Conservation (phyloP, 2,113 vertebrate species). For the Coracopsis vasa region DNA sequence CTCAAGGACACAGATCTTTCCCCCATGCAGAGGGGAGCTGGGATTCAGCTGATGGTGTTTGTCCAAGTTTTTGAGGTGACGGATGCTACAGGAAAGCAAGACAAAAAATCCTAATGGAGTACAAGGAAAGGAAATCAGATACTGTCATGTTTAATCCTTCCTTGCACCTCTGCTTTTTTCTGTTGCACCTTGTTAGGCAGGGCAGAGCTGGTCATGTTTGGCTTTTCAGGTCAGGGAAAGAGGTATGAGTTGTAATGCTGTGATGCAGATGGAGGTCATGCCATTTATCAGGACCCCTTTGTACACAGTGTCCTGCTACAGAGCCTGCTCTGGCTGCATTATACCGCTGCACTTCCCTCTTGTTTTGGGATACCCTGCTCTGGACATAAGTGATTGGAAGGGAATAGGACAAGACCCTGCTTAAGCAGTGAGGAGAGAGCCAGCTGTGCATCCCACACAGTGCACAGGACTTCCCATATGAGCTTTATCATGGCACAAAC, state of each 20-base stretch:
- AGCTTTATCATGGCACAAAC: not conserved
- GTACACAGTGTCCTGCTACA: not conserved
- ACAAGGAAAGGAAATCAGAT: not conserved
- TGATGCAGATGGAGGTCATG: not conserved
- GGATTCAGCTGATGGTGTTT: not conserved
- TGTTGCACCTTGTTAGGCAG: not conserved
- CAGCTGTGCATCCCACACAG: not conserved
- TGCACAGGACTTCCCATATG: not conserved
- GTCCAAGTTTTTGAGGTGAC: not conserved
- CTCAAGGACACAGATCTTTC: not conserved
- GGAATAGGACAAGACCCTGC: accelerated
- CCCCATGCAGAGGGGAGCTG: not conserved
- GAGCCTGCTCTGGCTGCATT: not conserved
- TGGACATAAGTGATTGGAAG: not conserved
- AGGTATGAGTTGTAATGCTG: not conserved
- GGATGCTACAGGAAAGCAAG: not conserved
- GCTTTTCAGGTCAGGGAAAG: not conserved
- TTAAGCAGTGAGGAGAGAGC: not conserved
- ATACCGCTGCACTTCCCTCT: not conserved
- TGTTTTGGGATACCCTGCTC: not conserved
- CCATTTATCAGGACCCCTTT: not conserved
- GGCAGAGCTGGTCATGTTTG: not conserved
- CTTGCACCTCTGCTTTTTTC: not conserved
- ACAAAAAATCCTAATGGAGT: not conserved
- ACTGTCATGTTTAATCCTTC: not conserved